phyloP scores from a whole-genome alignment of 2,888 invertebrate genomes.

The Heteropelma amictum region DNA sequence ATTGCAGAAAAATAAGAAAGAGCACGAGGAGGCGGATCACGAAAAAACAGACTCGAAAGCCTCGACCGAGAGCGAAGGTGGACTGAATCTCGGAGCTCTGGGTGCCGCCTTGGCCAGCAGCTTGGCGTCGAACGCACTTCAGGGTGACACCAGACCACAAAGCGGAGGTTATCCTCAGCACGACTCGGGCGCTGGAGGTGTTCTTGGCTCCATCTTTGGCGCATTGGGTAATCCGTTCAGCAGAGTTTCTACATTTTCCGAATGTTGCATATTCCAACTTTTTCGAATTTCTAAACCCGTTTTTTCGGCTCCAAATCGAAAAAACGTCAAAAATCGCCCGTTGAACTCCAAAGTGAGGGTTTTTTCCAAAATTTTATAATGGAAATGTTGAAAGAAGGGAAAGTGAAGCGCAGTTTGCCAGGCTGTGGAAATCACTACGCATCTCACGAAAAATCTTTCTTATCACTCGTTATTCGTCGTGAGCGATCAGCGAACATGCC shows the following conservation, averaged over 20 bases:
- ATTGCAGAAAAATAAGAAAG: slow-evolving; percentile 66
- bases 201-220: slow-evolving; percentile 74
- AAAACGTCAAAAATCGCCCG: neutral
- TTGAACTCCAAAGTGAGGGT: too few relatives aligned
- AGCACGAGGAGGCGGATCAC: slow-evolving; percentile 63
- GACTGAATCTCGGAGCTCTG: slow-evolving; percentile 69
- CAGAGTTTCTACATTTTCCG: neutral
- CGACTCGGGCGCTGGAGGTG: slow-evolving; percentile 64
- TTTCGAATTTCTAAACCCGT: neutral
- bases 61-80: slow-evolving; percentile 68
- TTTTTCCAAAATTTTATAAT: too few relatives aligned
- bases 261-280: neutral
- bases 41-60: slow-evolving; percentile 69
- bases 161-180: slow-evolving; percentile 69
- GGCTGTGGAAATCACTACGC: neutral
- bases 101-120: slow-evolving; percentile 74
- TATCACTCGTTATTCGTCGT: slow-evolving; percentile 6
- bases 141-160: slow-evolving; percentile 62
- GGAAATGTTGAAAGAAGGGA: too few relatives aligned
- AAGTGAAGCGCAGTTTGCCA: too few relatives aligned
- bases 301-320: neutral
- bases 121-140: slow-evolving; percentile 71
- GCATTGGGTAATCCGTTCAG: slow-evolving; percentile 67
- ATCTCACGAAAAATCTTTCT: neutral
- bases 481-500: too few relatives aligned